A percentile compares a stretch with the other conserved stretches of the same genome.
phyloP scores from a whole-genome alignment of 2,113 vertebrate genomes.

The Ammospiza nelsoni region DNA sequence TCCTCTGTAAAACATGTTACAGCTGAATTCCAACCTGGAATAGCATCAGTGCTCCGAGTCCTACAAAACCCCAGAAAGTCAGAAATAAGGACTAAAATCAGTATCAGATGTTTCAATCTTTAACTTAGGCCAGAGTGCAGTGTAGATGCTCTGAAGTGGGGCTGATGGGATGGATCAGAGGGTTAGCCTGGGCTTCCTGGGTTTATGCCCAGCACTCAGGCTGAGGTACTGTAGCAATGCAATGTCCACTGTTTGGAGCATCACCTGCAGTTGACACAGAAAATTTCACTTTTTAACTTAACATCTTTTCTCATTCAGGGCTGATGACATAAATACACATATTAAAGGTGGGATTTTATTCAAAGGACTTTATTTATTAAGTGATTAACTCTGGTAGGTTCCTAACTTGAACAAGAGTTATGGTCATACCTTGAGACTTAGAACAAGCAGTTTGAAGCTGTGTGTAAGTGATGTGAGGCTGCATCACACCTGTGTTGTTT shows the following conservation, averaged over 20 bases:
- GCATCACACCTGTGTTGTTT: accelerated
- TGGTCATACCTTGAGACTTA: neutral
- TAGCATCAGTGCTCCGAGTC: neutral
- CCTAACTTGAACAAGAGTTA: neutral
- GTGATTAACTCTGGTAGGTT: neutral
- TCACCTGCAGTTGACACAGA: neutral
- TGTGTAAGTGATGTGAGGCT: neutral
- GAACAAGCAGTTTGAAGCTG: neutral
- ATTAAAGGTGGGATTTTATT: neutral
- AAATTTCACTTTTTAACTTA: neutral
- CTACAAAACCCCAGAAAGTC: neutral
- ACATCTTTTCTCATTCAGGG: neutral
- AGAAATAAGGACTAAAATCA: neutral
- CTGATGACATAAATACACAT: neutral
- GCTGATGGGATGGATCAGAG: neutral
- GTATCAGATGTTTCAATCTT: neutral
- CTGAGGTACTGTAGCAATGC: neutral
- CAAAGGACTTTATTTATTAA: neutral
- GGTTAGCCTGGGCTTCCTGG: neutral
- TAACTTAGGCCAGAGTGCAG: neutral
- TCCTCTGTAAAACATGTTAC: neutral
- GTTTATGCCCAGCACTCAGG: neutral
- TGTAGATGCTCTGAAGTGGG: neutral
- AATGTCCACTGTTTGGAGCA: neutral
- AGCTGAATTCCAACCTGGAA: neutral